Evolutionary conservation across 2,888 invertebrate species (phyloP), one percentile per base, ranked within the genome.

Genomic region (Yponomeuta plumbellus): DNA sequence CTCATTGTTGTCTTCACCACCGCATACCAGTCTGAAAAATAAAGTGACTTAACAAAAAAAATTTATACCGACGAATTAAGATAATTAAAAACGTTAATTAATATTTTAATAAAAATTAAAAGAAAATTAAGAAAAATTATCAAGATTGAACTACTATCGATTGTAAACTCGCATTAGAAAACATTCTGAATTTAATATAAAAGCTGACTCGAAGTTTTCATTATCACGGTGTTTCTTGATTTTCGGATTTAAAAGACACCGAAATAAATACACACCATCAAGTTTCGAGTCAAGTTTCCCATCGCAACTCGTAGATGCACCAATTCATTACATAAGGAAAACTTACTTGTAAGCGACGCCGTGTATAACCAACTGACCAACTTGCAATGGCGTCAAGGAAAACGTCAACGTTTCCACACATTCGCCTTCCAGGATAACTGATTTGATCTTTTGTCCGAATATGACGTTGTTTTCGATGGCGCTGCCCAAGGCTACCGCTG

Each of bases 311-410:
- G 26, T 52, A 52, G 52, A n/a, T 52, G 2, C 52, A 52, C 52
- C 3, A 52, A 52, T 52, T 26, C 26, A 26, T 4, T 26, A 52
- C 3, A 17, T 20, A n/a, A 26, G 68, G 44, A 64, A 52, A 26
- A 85, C 90, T 75, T 93, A 92, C 87, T 92, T 93, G 75, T 94
- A 95, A 17, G 94, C 93, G 65, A 97, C 87, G 5, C 97, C 97
- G 69, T 94, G 92, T 66, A 98, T 92, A 68, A 92, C 92, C 34
- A 98, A 84, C 66, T 93, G 92, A 0, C 98, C 97, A 13, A 94
- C 94, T 70, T 92, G 91, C 69, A 94, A 92, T 1, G 97, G 97
- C 5, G 94, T 95, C 63, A 97, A 80, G 44, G 93, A 93, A 70
- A 98, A 93, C 64, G 94, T 92, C 57, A 97, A 81, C 22, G 92